Percentiles rank a stretch among this genome's conserved stretches.
These are phyloP conservation scores for Cichlasoma orientale DNA, from an alignment of 2,797 vertebrate species.

Conservation along the genomic window DNA sequence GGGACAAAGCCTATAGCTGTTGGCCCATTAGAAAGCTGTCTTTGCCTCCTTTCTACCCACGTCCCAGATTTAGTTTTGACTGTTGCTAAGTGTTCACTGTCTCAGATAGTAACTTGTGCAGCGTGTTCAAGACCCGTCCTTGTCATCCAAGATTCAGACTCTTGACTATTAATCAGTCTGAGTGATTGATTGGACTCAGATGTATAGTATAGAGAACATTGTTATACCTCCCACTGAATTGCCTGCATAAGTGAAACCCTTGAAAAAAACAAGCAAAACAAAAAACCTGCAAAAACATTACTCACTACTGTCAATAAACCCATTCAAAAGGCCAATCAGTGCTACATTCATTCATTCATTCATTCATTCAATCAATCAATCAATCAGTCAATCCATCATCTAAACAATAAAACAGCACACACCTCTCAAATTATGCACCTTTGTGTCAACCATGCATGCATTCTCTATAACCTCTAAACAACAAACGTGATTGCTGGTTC, in stretches of 20 bases:
- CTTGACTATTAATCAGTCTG: neutral
- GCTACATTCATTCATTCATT: no score
- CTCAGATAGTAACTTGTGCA: neutral
- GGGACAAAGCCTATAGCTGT: neutral
- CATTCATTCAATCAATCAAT: conserved; percentile 14
- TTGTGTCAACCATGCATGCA: neutral
- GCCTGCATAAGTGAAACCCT: neutral
- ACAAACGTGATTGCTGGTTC: conserved; percentile 25
- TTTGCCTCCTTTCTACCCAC: neutral
- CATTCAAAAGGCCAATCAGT: neutral
- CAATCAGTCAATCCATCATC: conserved; percentile 16
- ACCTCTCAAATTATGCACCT: neutral
- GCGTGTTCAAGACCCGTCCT: neutral
- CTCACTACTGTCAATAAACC: conserved; percentile 33
- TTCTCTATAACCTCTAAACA: conserved; percentile 14
- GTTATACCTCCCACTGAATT: neutral
- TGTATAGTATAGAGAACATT: neutral
- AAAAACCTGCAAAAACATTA: conserved; percentile 28
- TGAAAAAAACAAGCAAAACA: neutral
- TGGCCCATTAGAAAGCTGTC: neutral
- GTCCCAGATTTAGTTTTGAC: neutral
- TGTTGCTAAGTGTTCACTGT: neutral
- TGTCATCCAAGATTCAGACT: neutral
- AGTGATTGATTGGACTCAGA: no score
- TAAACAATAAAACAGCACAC: conserved; percentile 30